A percentile compares a stretch with the other conserved stretches of the same genome.
These are phyloP conservation scores for Drosophila colorata DNA, from an alignment of 2,888 invertebrate genomes.

Conservation along the genomic window DNA sequence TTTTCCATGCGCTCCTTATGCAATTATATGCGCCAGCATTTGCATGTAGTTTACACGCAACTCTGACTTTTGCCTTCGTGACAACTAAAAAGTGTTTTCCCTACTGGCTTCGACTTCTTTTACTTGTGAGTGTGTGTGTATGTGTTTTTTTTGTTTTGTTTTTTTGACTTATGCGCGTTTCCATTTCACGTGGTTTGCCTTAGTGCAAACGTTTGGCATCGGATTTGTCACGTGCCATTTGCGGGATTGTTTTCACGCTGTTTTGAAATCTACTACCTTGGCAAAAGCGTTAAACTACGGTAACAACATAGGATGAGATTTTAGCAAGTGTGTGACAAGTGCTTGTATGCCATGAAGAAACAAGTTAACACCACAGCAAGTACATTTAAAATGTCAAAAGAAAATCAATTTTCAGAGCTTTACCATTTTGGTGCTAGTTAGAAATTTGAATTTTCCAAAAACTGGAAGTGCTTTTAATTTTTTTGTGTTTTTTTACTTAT, in stretches of 20 bases:
- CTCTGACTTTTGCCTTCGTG: constrained; percentile 58
- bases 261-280: constrained; percentile 3
- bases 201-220: constrained; percentile 16
- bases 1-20: constrained; percentile 53
- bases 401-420: too few relatives aligned
- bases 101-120: constrained; percentile 1
- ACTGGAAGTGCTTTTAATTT: too few relatives aligned
- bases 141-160: constrained; percentile 14
- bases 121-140: too few relatives aligned
- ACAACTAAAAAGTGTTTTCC: constrained; percentile 35
- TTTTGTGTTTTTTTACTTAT: too few relatives aligned
- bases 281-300: neutral
- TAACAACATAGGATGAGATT: neutral
- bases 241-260: constrained; percentile 30
- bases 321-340: neutral
- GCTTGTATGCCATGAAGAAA: neutral
- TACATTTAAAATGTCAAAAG: too few relatives aligned
- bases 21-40: constrained; percentile 61
- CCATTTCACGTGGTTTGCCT: constrained; percentile 61
- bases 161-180: constrained; percentile 31
- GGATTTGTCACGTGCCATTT: constrained; percentile 61
- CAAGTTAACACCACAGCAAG: neutral
- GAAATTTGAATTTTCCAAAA: neutral
- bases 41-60: constrained; percentile 54
- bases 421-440: too few relatives aligned